phyloP scores from a whole-genome alignment of 2,888 invertebrate species.

The Camptogramma bilineatum region DNA sequence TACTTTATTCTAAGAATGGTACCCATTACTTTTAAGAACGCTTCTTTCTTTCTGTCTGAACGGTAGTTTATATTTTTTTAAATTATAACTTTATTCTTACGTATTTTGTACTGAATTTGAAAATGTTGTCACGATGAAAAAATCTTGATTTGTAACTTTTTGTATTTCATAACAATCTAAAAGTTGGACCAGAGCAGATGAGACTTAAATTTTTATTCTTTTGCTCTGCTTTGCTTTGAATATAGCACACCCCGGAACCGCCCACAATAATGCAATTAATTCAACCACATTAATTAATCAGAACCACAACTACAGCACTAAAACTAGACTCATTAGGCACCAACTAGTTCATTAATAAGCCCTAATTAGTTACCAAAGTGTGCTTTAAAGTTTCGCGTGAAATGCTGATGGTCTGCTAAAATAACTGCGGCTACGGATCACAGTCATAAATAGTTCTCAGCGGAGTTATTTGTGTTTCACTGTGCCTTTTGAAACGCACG shows the following conservation, averaged over 20 bases:
- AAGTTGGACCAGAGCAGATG: too few relatives aligned
- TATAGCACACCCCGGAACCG: neutral
- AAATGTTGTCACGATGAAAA: too few relatives aligned
- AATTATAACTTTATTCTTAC: too few relatives aligned
- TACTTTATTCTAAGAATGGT: too few relatives aligned
- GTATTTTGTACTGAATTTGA: too few relatives aligned
- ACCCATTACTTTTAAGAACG: too few relatives aligned
- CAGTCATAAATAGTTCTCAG: constrained; percentile 14
- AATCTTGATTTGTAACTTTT: too few relatives aligned
- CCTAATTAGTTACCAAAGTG: constrained; percentile 53
- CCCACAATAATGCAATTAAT: constrained; percentile 31
- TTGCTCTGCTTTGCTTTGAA: neutral
- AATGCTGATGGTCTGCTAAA: constrained; percentile 34
- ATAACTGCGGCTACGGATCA: constrained; percentile 13
- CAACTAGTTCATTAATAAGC: constrained; percentile 54
- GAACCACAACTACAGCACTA: constrained; percentile 36
- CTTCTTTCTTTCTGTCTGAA: too few relatives aligned
- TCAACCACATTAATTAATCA: constrained; percentile 41
- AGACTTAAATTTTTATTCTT: too few relatives aligned
- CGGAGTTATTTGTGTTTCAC: neutral
- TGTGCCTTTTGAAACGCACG: neutral
- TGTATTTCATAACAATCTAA: too few relatives aligned
- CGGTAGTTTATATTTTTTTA: too few relatives aligned
- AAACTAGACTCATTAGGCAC: constrained; percentile 47
- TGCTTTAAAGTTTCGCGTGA: constrained; percentile 48